A percentile compares a stretch with the other conserved stretches of the same genome.
phyloP scores from a whole-genome alignment of 2,888 invertebrate genomes.

The Linnaemya tessellans region DNA sequence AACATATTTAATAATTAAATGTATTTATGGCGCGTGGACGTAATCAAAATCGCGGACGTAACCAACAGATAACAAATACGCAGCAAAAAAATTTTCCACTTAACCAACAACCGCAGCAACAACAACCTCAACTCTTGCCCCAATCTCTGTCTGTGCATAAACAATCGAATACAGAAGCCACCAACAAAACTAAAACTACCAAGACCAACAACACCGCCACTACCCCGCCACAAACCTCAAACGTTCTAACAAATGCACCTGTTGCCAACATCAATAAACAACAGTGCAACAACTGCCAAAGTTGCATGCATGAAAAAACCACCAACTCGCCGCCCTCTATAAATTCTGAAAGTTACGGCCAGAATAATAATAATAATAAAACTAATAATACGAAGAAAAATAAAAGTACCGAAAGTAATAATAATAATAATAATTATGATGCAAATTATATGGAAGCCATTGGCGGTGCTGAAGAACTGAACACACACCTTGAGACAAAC shows the following conservation, averaged over 20 bases:
- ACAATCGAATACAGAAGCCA: slow-evolving; percentile 61
- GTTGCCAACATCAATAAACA: slow-evolving; percentile 69
- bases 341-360: slow-evolving; percentile 71
- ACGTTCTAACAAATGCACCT: slow-evolving; percentile 73
- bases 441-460: slow-evolving; percentile 56
- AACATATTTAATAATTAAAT: slow-evolving; percentile 79
- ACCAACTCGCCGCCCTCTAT: slow-evolving; percentile 72
- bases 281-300: slow-evolving; percentile 40
- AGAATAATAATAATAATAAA: slow-evolving; percentile 68
- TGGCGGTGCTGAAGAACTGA: slow-evolving; percentile 37
- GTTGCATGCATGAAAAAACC: slow-evolving; percentile 53
- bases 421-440: slow-evolving; percentile 57
- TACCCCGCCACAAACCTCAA: slow-evolving; percentile 59
- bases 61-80: slow-evolving; percentile 74
- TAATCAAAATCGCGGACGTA: slow-evolving; percentile 81
- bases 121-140: slow-evolving; percentile 65
- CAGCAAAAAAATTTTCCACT: slow-evolving; percentile 71
- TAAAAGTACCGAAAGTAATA: slow-evolving; percentile 40
- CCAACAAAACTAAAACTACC: slow-evolving; percentile 16
- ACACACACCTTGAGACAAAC: slow-evolving; percentile 81
- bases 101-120: slow-evolving; percentile 69
- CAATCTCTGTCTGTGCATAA: slow-evolving; percentile 59
- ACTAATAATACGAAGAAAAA: slow-evolving; percentile 59
- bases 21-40: slow-evolving; percentile 83
- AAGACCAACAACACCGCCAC: slow-evolving; percentile 56